A percentile compares a stretch with the other conserved stretches of the same genome.
Conservation (phyloP, 2,113 vertebrate species). For the Puma concolor region DNA sequence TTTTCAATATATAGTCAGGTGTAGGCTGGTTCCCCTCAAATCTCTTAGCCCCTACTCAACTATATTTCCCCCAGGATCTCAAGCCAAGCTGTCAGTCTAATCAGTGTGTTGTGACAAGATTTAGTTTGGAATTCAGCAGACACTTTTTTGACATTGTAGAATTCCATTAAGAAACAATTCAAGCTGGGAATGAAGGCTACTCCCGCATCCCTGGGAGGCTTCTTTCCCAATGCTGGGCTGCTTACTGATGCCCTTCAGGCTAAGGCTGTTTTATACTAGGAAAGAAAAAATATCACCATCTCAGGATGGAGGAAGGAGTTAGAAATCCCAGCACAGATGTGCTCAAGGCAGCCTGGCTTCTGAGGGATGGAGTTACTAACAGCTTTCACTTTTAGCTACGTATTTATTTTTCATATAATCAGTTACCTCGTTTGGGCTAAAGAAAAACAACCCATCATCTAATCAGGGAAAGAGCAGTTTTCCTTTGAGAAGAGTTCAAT, state of each 20-base stretch:
- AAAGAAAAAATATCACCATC: not conserved
- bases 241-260: not conserved
- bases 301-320: not conserved
- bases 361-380: not conserved
- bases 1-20: not conserved
- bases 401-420: conserved; percentile 41
- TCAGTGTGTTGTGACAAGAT: conserved; percentile 46
- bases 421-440: not conserved
- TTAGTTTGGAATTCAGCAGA: conserved; percentile 47
- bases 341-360: not conserved
- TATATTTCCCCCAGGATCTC: not conserved
- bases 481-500: not conserved
- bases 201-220: not conserved
- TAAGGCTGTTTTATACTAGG: not conserved
- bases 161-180: conserved; percentile 63
- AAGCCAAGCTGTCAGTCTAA: not conserved
- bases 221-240: not conserved
- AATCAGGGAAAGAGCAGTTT: not conserved
- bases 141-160: not conserved
- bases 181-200: conserved; percentile 45
- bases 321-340: not conserved
- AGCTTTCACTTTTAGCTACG: conserved; percentile 1
- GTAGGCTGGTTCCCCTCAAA: not conserved
- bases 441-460: not conserved
- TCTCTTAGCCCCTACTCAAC: conserved; percentile 25